Percentiles rank a stretch among this genome's conserved stretches.
Evolutionary conservation across 2,888 invertebrate genomes (phyloP).

Genomic region (Epistrophe grossulariae): DNA sequence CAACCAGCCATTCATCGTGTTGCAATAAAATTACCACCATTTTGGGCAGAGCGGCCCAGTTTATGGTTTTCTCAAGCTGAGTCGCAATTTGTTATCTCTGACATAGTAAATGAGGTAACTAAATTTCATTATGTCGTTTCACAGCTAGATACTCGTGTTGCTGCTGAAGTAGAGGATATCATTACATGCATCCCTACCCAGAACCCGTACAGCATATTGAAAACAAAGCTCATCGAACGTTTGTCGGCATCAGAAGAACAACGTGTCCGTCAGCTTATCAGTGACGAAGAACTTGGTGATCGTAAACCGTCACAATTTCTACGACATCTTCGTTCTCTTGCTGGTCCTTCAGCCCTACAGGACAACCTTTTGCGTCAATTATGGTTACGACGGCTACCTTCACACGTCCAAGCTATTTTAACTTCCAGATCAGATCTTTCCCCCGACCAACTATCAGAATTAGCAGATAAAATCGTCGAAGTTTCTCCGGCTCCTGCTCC

Average conservation of each 20-base stretch:
- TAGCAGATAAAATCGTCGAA: slow-evolving; percentile 18
- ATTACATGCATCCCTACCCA: background rate
- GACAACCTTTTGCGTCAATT: slow-evolving; percentile 18
- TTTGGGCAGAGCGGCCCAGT: slow-evolving; percentile 31
- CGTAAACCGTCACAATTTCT: slow-evolving; percentile 39
- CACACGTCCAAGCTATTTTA: slow-evolving; percentile 1
- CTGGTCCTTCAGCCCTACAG: background rate
- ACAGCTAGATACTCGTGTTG: slow-evolving; percentile 20
- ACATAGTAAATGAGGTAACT: background rate
- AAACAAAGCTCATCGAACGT: background rate
- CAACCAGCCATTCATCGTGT: slow-evolving; percentile 10
- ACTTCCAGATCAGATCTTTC: slow-evolving; percentile 21
- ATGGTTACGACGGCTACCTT: slow-evolving; percentile 17
- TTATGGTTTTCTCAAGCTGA: slow-evolving; percentile 35
- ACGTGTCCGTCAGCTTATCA: background rate
- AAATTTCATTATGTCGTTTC: slow-evolving; percentile 14
- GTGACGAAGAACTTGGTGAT: slow-evolving; percentile 21
- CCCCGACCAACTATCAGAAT: slow-evolving; percentile 8
- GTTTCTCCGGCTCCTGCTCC: slow-evolving; percentile 8
- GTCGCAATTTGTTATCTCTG: background rate
- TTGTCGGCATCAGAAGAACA: too few relatives aligned
- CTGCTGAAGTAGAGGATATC: slow-evolving; percentile 13
- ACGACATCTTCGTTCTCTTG: slow-evolving; percentile 18
- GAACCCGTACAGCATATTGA: background rate
- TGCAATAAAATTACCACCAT: slow-evolving; percentile 27